A percentile compares a stretch with the other conserved stretches of the same genome.
phyloP scores from a whole-genome alignment of 2,797 vertebrate genomes.

The Sarcophilus harrisii region DNA sequence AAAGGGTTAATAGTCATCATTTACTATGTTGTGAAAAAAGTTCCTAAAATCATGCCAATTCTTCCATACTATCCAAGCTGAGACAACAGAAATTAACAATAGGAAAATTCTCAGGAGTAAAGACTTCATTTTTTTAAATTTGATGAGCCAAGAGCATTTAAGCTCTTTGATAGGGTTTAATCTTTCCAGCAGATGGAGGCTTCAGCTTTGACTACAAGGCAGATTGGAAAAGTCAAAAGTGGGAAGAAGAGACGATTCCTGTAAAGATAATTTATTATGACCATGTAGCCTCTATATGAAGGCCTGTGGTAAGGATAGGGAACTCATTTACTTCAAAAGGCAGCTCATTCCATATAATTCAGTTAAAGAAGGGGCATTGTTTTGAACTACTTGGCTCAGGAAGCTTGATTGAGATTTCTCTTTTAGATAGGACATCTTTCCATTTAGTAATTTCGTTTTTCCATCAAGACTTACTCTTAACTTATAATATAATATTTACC shows the following conservation, averaged over 20 bases:
- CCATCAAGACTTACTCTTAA: slow-evolving; percentile 10
- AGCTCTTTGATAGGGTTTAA: neutral
- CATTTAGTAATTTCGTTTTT: neutral
- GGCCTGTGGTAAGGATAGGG: too few species aligned
- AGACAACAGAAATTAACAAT: neutral
- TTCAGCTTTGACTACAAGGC: neutral
- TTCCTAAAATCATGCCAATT: neutral
- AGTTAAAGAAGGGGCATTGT: neutral
- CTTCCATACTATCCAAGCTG: neutral
- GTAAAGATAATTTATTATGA: slow-evolving; percentile 17
- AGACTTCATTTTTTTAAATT: neutral
- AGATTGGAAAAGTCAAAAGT: neutral
- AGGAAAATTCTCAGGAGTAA: neutral
- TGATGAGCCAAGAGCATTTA: too few species aligned
- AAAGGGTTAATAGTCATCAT: neutral
- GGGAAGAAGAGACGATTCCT: neutral
- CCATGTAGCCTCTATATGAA: too few species aligned
- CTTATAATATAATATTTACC: neutral
- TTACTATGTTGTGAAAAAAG: neutral
- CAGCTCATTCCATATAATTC: too few species aligned
- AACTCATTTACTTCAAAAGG: too few species aligned
- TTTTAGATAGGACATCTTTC: slow-evolving; percentile 18
- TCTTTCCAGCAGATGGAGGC: neutral
- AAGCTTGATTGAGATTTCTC: neutral
- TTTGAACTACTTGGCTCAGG: neutral